These are phyloP conservation scores for Pilophorus perplexus DNA, from an alignment of 2,888 invertebrate genomes.

Conservation along the genomic window DNA sequence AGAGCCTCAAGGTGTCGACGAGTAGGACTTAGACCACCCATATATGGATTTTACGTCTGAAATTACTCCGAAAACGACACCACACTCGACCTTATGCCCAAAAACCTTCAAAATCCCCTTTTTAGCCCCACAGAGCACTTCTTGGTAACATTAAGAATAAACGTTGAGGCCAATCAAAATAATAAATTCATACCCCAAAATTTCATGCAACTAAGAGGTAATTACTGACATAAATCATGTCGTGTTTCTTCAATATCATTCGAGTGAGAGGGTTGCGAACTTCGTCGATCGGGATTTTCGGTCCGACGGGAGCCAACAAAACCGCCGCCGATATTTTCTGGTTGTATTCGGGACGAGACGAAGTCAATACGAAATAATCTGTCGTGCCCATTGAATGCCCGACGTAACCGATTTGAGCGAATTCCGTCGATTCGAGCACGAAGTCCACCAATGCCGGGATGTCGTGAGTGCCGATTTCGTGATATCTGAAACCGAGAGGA, in stretches of 20 bases:
- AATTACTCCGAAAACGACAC: too few relatives aligned
- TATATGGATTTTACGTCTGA: too few relatives aligned
- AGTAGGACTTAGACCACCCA: too few relatives aligned
- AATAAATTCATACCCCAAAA: too few relatives aligned
- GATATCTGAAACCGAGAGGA: slow-evolving; percentile 63
- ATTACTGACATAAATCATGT: slow-evolving; percentile 19
- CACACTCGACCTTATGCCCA: too few relatives aligned
- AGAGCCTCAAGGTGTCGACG: too few relatives aligned
- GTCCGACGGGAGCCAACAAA: slow-evolving; percentile 66
- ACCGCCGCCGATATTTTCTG: slow-evolving; percentile 59
- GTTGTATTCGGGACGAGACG: slow-evolving; percentile 65
- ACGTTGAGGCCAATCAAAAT: too few relatives aligned
- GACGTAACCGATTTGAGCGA: slow-evolving; percentile 64
- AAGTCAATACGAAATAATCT: slow-evolving; percentile 66
- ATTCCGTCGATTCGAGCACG: slow-evolving; percentile 56
- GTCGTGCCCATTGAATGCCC: slow-evolving; percentile 91
- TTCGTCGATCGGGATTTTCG: slow-evolving; percentile 8
- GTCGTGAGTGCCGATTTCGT: slow-evolving; percentile 4
- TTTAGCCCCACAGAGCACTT: too few relatives aligned
- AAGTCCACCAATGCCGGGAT: background rate
- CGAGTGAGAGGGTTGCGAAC: slow-evolving; percentile 51
- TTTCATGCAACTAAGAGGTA: too few relatives aligned
- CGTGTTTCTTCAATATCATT: background rate
- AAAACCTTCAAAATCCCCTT: too few relatives aligned
- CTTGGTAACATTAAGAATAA: too few relatives aligned